These are phyloP conservation scores for Dione juno DNA, from an alignment of 2,888 invertebrate genomes.

Conservation along the genomic window DNA sequence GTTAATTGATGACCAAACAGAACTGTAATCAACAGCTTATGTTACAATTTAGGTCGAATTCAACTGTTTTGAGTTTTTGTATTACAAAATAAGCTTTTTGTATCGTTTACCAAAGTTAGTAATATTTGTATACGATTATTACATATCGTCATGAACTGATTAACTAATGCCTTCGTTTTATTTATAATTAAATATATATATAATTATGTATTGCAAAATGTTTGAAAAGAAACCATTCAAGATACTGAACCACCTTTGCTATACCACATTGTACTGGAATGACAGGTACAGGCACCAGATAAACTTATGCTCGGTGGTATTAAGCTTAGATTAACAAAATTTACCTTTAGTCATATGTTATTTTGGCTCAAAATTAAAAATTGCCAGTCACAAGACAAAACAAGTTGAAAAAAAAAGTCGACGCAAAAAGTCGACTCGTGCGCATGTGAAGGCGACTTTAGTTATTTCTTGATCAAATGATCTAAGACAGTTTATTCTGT, in stretches of 20 bases:
- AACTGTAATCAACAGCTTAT: conserved; percentile 2
- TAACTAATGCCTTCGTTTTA: conserved; percentile 38
- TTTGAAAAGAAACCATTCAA: conserved; percentile 3
- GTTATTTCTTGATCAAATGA: conserved; percentile 47
- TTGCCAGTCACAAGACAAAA: conserved; percentile 4
- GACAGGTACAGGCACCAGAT: conserved; percentile 17
- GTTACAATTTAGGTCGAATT: conserved; percentile 25
- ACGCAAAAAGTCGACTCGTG: conserved; percentile 75
- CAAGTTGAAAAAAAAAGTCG: conserved; percentile 59
- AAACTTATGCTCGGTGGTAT: neutral
- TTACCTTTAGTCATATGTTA: conserved; percentile 1
- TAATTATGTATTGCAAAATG: conserved; percentile 9
- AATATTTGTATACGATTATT: conserved; percentile 29
- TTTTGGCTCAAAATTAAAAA: conserved; percentile 22
- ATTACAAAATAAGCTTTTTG: conserved; percentile 34
- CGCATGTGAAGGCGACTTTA: conserved; percentile 74
- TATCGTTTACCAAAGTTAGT: conserved; percentile 34
- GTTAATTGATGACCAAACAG: conserved; percentile 26
- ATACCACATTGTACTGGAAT: conserved; percentile 10
- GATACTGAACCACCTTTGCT: neutral
- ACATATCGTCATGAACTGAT: conserved; percentile 40
- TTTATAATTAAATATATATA: neutral
- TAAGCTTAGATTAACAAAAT: neutral
- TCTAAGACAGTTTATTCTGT: conserved; percentile 46
- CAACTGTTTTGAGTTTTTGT: conserved; percentile 3